phyloP scores from a whole-genome alignment of 2,113 vertebrate genomes.

The Hyla sarda region DNA sequence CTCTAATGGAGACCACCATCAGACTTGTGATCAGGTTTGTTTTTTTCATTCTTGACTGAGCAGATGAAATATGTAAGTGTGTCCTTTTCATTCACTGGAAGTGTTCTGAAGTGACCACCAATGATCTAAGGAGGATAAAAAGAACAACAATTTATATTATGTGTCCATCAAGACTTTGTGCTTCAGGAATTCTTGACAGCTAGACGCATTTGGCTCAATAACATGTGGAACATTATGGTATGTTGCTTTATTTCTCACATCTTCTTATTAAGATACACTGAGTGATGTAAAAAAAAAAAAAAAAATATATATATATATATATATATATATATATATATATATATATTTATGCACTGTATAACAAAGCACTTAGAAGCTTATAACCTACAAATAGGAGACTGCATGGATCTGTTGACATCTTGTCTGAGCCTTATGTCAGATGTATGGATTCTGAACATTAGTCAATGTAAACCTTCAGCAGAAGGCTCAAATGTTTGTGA shows the following conservation, averaged over 20 bases:
- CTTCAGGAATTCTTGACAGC: neutral
- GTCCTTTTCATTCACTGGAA: constrained; percentile 86
- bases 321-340: too few relatives aligned
- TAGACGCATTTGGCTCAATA: neutral
- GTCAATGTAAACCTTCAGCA: too few relatives aligned
- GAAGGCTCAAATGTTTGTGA: too few relatives aligned
- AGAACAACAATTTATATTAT: neutral
- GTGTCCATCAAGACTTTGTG: neutral
- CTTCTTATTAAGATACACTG: too few relatives aligned
- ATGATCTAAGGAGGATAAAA: constrained; percentile 76
- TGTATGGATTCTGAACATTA: too few relatives aligned
- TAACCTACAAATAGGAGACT: neutral
- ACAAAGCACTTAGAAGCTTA: neutral
- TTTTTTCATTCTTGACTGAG: constrained; percentile 85
- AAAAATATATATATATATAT: too few relatives aligned
- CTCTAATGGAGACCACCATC: constrained; percentile 59
- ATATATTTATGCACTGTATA: neutral
- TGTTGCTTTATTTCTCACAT: neutral
- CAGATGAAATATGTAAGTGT: constrained; percentile 87
- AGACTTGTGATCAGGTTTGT: constrained; percentile 73
- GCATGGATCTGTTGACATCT: neutral
- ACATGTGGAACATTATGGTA: neutral
- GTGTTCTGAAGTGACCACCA: constrained; percentile 84
- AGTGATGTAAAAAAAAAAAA: too few relatives aligned
- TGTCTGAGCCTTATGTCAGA: neutral